phyloP scores from a whole-genome alignment of 2,888 invertebrate species.

The Yponomeuta malinellus region DNA sequence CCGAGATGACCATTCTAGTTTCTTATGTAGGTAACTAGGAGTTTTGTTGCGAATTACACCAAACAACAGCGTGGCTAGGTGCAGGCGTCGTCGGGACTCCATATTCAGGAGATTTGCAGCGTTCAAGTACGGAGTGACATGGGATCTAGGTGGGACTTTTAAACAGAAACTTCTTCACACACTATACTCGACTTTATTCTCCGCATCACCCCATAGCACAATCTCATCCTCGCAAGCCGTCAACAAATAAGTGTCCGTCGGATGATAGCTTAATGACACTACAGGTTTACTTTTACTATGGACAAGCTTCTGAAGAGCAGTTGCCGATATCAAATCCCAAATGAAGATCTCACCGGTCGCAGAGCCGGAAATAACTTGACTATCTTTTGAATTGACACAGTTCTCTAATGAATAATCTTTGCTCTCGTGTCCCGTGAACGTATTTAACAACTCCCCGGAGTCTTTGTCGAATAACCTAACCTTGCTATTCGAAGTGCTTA shows the following conservation, averaged over 20 bases:
- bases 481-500: constrained; percentile 88
- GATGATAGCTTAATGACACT: constrained; percentile 89
- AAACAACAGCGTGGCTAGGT: too few relatives aligned
- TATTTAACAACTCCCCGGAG: constrained; percentile 64
- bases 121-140: too few relatives aligned
- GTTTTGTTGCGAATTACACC: too few relatives aligned
- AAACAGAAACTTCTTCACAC: neutral
- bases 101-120: too few relatives aligned
- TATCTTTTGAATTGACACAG: constrained; percentile 88
- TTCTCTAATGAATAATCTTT: constrained; percentile 92
- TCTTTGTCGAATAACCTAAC: constrained; percentile 92
- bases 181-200: constrained; percentile 34
- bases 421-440: constrained; percentile 88
- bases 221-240: constrained; percentile 85
- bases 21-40: too few relatives aligned
- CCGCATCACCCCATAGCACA: constrained; percentile 78
- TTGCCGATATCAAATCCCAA: constrained; percentile 91
- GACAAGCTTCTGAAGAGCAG: constrained; percentile 54
- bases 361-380: constrained; percentile 92
- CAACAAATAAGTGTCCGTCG: constrained; percentile 80
- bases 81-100: too few relatives aligned
- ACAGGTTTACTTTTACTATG: constrained; percentile 79
- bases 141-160: too few relatives aligned
- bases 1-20: too few relatives aligned
- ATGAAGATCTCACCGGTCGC: constrained; percentile 89